Evolutionary conservation across 35 echinoderm and acorn worm genomes (phyloP).

Genomic region (Nesometra sesokonis): DNA sequence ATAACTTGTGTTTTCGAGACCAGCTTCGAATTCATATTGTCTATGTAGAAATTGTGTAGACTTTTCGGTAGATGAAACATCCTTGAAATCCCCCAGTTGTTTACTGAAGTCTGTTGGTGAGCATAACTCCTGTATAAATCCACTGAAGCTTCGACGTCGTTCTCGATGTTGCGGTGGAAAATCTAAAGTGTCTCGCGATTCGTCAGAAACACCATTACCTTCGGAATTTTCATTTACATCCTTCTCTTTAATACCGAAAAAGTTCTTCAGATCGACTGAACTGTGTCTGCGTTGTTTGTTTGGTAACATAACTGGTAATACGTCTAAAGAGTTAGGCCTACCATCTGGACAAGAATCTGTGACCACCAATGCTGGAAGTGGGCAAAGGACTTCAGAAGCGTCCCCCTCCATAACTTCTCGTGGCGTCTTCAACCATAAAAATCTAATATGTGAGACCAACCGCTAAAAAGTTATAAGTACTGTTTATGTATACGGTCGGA

Average conservation of each 20-base stretch:
- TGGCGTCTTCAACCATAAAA: no score
- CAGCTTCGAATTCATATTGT: neutral
- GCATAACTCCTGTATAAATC: neutral
- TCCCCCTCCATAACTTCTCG: neutral
- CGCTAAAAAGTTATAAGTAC: no score
- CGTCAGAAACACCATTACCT: neutral
- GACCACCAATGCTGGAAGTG: neutral
- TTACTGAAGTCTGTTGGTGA: neutral
- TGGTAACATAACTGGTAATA: neutral
- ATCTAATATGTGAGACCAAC: no score
- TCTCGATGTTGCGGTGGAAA: neutral
- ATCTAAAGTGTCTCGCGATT: neutral
- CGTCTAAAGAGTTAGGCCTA: neutral
- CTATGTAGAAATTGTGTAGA: neutral
- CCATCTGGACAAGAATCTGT: neutral
- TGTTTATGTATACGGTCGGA: neutral
- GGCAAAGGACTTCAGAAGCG: neutral
- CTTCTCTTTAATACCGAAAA: neutral
- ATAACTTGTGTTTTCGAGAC: neutral
- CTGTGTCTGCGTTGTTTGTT: neutral
- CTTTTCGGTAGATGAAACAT: neutral
- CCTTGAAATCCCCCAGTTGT: no score
- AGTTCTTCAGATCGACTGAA: neutral
- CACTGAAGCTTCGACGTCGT: neutral
- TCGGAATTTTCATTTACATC: no score